Evolutionary conservation across 2,113 vertebrate species (phyloP), one percentile per base, ranked within the genome.

Genomic region (Canis aureus): DNA sequence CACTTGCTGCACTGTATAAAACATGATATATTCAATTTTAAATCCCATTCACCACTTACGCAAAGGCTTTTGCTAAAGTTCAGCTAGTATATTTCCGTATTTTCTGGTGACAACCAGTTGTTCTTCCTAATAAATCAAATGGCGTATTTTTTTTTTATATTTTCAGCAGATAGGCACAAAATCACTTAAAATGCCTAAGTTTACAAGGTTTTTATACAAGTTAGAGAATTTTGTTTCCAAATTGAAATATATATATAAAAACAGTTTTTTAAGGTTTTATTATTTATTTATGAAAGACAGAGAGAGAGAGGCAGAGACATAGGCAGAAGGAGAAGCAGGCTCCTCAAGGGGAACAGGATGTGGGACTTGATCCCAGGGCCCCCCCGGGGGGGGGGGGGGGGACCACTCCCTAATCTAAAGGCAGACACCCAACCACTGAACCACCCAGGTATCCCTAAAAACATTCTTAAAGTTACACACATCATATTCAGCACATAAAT

Each of bases 11-110:
- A 96, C 73, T 87, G 60, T 97, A 93, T 95, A 95, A 98, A 98
- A 94, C 74, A 96, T 94, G 59, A 94, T 25, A 96, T n/a, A 60
- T 43, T 97, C 92, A 92, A 88, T 95, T 93, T 93, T 92, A 79
- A 85, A 78, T 96, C 53, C 91, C 57, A 95, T 69, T 93, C 64
- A 81, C 83, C 64, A 94, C 62, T 95, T 91, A 97, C 43, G 38
- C 78, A 97, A 94, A 94, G 20, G 17, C 62, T 95, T 95, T 76
- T 92, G 62, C 85, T 97, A 95, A 97, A 96, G 94, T 93, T 95
- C 88, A 95, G 59, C 53, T 79, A 88, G 66, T 60, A 23, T 53
- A 79, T 89, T 97, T 95, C 79, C 57, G 43, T 81, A 97, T 78
- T 96, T 95, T 83, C 89, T 94, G 80, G 92, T 57, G 74, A 84